A percentile compares a stretch with the other conserved stretches of the same genome.
Conservation (phyloP, 2,797 vertebrate species). For the Sebastes oblongus region DNA sequence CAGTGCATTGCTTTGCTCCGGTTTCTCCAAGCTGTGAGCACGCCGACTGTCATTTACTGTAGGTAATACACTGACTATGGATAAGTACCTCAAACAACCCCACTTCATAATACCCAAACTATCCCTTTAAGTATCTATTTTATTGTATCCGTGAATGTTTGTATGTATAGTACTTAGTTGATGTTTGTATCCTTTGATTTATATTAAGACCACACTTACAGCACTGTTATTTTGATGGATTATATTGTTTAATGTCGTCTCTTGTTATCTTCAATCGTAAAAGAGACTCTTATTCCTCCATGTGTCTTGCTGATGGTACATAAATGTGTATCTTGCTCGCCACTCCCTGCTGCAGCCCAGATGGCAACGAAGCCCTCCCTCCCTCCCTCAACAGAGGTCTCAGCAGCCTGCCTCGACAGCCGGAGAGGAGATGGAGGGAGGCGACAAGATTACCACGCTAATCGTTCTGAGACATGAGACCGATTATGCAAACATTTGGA, state of each 20-base stretch:
- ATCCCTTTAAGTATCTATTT: neutral
- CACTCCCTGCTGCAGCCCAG: conserved; percentile 69
- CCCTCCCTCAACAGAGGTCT: conserved; percentile 52
- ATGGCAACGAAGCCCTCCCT: conserved; percentile 61
- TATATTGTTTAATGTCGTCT: neutral
- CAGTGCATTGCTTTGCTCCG: no score
- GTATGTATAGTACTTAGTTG: neutral
- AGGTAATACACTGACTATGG: no score
- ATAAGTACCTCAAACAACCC: no score
- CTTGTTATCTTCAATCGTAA: neutral
- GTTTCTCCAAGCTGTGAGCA: no score
- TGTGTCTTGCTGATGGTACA: conserved; percentile 3
- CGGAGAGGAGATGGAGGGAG: conserved; percentile 49
- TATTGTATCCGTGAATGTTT: neutral
- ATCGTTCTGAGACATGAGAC: conserved; percentile 36
- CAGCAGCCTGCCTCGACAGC: conserved; percentile 62
- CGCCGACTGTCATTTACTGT: no score
- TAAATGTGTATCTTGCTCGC: conserved; percentile 25
- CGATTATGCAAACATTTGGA: conserved; percentile 13
- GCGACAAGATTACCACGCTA: conserved; percentile 49
- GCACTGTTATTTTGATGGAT: neutral
- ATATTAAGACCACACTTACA: neutral
- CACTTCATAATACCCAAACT: no score
- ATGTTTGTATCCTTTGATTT: conserved; percentile 3
- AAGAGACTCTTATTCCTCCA: neutral